These are phyloP conservation scores for Nyctibius grandis DNA, from an alignment of 2,797 vertebrate species.

Conservation along the genomic window DNA sequence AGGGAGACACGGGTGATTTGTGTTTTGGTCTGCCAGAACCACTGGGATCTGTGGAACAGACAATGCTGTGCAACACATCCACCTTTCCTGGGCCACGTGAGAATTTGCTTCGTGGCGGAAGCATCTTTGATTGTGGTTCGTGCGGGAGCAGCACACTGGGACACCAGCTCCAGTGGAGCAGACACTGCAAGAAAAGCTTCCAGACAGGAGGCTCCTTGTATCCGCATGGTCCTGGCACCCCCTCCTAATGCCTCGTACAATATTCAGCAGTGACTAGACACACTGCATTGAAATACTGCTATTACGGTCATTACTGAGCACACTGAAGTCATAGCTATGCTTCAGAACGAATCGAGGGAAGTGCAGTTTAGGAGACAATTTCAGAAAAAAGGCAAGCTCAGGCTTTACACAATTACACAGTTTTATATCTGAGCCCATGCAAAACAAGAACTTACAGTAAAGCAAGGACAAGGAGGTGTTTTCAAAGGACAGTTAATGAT, in stretches of 20 bases:
- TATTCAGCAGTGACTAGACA: background rate
- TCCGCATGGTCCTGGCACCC: background rate
- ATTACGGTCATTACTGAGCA: background rate
- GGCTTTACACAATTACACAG: background rate
- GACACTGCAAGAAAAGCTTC: background rate
- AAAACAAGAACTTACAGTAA: background rate
- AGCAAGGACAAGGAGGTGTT: background rate
- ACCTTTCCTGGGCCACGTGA: fast-evolving
- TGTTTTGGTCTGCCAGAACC: background rate
- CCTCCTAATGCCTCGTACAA: background rate
- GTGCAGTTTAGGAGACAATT: background rate
- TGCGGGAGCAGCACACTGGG: background rate
- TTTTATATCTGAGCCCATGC: background rate
- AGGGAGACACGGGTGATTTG: fast-evolving
- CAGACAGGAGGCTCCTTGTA: background rate
- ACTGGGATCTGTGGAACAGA: background rate
- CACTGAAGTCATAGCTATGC: background rate
- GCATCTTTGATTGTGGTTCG: background rate
- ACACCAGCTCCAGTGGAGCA: background rate
- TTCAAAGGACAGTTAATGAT: background rate
- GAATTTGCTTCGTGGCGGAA: background rate
- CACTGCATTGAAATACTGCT: background rate
- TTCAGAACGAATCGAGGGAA: background rate
- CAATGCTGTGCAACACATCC: background rate
- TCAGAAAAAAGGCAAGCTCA: background rate